Evolutionary conservation across 1,140 invertebrate genomes (phyloP), one percentile per base, ranked within the genome.

Genomic region (Eriosoma lanigerum): DNA sequence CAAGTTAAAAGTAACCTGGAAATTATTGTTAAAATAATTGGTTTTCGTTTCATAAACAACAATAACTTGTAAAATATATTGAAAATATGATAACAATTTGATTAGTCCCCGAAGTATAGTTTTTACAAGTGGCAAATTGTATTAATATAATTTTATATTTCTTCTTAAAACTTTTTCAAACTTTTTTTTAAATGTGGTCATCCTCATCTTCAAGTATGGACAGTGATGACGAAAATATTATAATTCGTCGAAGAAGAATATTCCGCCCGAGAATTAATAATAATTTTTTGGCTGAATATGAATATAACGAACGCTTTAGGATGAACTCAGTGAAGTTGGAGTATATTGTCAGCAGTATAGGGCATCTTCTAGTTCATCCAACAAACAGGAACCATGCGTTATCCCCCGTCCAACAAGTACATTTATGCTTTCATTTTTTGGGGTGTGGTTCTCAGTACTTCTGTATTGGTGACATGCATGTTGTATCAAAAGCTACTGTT

Each of bases 401-500:
- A n/a, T n/a, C n/a, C n/a, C n/a, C n/a, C n/a, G n/a, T 21, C 19
- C 76, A 83, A 75, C 83, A 83, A 76, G 10, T 44, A 5, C 38
- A 44, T 44, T 44, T 3, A 44, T 44, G 38, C 3, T 44, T 44
- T 44, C 82, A 83, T 50, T 84, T 82, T 82, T 54, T 84, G 21
- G 83, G 81, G 32, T 83, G 76, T 82, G 83, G 82, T 48, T 56
- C 56, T 26, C 82, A 83, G 60, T 83, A 82, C 38, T 82, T 82
- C 56, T 5, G 21, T 21, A 60, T 83, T 46, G 83, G 56, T 12
- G 83, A 83, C 73, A 81, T 81, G 62, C 83, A 84, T 81, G 82
- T 82, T 21, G 60, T 84, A 17, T 26, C 19, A 15, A 84, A 83
- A 76, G 62, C 83, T n/a, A 84, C 81, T 32, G 83, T 84, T 29